These are phyloP conservation scores for Drosophila paramelanica DNA, from an alignment of 2,888 invertebrate genomes.

Conservation along the genomic window DNA sequence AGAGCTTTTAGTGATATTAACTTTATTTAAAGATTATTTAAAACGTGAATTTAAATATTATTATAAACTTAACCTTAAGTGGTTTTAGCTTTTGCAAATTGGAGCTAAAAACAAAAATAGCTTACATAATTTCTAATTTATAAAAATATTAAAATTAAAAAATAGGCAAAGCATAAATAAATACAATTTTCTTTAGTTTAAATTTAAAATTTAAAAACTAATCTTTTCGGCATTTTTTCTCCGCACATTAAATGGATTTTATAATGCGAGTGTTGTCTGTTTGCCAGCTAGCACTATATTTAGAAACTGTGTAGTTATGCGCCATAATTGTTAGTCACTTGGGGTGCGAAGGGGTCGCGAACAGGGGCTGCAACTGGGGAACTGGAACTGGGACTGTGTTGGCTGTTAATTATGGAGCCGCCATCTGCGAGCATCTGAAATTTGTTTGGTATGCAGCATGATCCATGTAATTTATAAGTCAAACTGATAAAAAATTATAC, in stretches of 20 bases:
- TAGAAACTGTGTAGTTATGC: slow-evolving; percentile 51
- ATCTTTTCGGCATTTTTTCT: too few species aligned
- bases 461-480: slow-evolving; percentile 55
- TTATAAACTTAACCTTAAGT: too few species aligned
- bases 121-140: too few species aligned
- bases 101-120: too few species aligned
- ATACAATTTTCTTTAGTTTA: too few species aligned
- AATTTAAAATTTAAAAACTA: too few species aligned
- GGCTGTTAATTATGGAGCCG: slow-evolving; percentile 47
- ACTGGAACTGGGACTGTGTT: slow-evolving; percentile 8
- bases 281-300: slow-evolving; percentile 41
- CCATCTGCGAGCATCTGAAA: slow-evolving; percentile 24
- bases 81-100: too few species aligned
- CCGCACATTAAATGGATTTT: neutral
- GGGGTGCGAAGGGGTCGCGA: slow-evolving; percentile 6
- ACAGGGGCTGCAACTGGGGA: neutral
- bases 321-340: slow-evolving; percentile 45
- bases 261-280: slow-evolving; percentile 32
- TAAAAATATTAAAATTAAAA: too few species aligned
- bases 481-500: slow-evolving; percentile 27
- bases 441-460: slow-evolving; percentile 53
- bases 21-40: too few species aligned
- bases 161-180: too few species aligned
- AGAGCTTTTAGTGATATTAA: too few species aligned
- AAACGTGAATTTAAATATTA: too few species aligned